Evolutionary conservation across 1,140 invertebrate genomes (phyloP), one percentile per base, ranked within the genome.

Genomic region (Magallana gigas): DNA sequence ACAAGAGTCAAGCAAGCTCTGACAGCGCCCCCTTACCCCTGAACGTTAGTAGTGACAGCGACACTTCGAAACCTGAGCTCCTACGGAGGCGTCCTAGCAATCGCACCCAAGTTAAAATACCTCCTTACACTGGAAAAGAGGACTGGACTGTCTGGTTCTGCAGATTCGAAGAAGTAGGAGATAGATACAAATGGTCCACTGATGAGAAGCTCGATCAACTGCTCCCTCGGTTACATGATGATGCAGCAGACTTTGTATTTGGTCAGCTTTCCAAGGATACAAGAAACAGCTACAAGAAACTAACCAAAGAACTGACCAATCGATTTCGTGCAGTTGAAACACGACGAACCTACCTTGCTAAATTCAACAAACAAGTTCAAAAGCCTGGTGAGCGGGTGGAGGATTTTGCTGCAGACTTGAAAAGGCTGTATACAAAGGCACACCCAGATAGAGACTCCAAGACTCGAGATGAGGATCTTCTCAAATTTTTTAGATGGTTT

Each of bases 401-500:
- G 56, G 85, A 86, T 56, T 86, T 57, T 60, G 76, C 85, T 71
- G 85, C 85, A n/a, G 36, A 85, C 57, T 76, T 85, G 2, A 85
- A 85, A 57, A 8, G 57, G 0, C 29, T 85, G 16, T 85, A 85
- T 80, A 48, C 76, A 12, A 85, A 85, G 29, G 85, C 85, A 57
- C 68, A 85, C 11, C 76, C 76, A 29, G 59, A 86, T 16, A 80
- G 85, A 16, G 36, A 86, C 18, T 57, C 64, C 7, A 58, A 76
- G 23, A 76, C 71, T 12, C 57, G 80, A 57, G 56, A 59, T 9
- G 85, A 86, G 62, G 85, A 81, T 60, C n/a, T 86, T 5, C 29
- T 82, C 11, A 18, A 81, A 58, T 8, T 85, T 85, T 23, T 80
- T 85, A 64, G 60, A 85, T 85, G 83, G 83, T 64, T 29, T 85